These are phyloP conservation scores for Petrocephalus sullivani DNA, from an alignment of 2,797 vertebrate species.

Conservation along the genomic window DNA sequence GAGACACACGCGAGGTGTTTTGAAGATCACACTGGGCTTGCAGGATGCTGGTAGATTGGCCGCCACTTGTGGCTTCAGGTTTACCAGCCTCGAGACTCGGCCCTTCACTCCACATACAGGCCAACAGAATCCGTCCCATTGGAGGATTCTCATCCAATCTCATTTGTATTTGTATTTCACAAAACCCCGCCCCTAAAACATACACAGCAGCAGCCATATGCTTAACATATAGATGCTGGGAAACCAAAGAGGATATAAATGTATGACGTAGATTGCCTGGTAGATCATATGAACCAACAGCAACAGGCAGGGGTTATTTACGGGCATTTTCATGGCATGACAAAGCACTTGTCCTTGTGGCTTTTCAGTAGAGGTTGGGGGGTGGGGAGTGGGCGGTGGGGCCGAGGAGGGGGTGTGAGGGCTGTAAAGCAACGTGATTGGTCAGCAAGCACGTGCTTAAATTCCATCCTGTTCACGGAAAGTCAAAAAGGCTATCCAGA, in stretches of 20 bases:
- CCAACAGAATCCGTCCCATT: background rate
- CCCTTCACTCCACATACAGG: background rate
- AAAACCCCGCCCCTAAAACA: background rate
- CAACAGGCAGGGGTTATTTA: background rate
- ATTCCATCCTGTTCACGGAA: constrained; percentile 33
- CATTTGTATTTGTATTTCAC: background rate
- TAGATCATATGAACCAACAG: background rate
- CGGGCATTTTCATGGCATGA: background rate
- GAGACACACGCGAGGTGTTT: background rate
- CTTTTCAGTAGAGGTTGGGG: constrained; percentile 47
- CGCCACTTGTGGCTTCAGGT: background rate
- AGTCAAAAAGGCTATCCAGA: constrained; percentile 38
- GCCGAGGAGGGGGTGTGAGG: constrained; percentile 49
- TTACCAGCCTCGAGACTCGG: background rate
- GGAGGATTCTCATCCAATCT: background rate
- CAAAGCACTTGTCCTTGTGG: constrained; percentile 45
- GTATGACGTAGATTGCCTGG: background rate
- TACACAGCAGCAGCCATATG: background rate
- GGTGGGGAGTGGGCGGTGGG: constrained; percentile 43
- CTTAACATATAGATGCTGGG: background rate
- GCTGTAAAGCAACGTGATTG: constrained; percentile 44
- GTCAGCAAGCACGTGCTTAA: constrained; percentile 33
- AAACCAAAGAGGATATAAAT: constrained; percentile 4
- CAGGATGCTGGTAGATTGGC: background rate
- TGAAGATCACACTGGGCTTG: background rate